phyloP scores from a whole-genome alignment of 2,113 vertebrate genomes.

The Fregetta grallaria region DNA sequence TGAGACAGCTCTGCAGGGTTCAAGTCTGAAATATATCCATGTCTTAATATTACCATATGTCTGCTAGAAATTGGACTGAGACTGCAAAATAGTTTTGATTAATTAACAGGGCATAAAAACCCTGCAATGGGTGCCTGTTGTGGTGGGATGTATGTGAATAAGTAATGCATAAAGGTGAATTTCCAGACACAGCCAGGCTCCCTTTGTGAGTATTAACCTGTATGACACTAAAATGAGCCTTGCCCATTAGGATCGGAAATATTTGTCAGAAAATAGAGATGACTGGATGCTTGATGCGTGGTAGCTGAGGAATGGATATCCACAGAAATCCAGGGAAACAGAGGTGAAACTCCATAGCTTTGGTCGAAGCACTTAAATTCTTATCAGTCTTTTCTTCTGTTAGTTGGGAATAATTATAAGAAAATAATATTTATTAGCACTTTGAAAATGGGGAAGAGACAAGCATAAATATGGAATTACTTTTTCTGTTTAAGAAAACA shows the following conservation, averaged over 20 bases:
- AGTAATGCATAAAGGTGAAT: not conserved
- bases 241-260: not conserved
- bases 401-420: not conserved
- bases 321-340: not conserved
- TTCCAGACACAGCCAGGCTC: not conserved
- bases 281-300: not conserved
- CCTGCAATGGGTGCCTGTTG: not conserved
- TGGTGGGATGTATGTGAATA: not conserved
- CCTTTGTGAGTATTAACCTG: not conserved
- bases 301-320: not conserved
- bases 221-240: not conserved
- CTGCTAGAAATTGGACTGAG: not conserved
- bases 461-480: not conserved
- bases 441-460: not conserved
- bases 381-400: not conserved
- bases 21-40: not conserved
- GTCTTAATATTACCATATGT: not conserved
- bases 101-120: not conserved
- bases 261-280: not conserved
- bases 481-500: not conserved
- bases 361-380: not conserved
- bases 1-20: not conserved
- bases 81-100: not conserved
- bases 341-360: not conserved
- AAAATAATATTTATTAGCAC: not conserved